Conservation (phyloP, 2,113 vertebrate species). For the Oophaga pumilio region DNA sequence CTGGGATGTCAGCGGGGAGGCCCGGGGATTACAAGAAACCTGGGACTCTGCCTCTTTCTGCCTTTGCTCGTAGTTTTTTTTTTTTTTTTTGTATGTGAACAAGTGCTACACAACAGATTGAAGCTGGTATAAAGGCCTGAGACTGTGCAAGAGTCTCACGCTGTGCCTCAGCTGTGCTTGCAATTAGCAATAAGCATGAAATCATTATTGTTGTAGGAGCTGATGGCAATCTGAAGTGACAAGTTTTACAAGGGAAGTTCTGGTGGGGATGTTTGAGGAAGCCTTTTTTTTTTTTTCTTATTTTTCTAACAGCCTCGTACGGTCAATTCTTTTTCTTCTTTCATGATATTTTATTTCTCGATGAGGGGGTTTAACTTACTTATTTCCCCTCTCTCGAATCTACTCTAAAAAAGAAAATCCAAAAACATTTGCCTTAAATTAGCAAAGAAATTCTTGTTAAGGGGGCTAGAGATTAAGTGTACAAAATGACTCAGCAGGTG, state of each 20-base stretch:
- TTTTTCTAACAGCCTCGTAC: not conserved
- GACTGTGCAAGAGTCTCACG: constrained; percentile 88
- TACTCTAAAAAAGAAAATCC: constrained; percentile 72
- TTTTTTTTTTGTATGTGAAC: constrained; percentile 82
- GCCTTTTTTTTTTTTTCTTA: constrained; percentile 57
- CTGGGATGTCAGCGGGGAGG: constrained; percentile 87
- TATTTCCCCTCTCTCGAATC: constrained; percentile 64
- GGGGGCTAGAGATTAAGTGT: constrained; percentile 82
- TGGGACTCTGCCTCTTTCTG: constrained; percentile 99
- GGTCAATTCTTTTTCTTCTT: constrained; percentile 58
- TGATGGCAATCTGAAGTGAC: constrained; percentile 97
- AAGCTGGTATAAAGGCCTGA: constrained; percentile 85
- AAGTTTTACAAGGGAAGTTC: constrained; percentile 90
- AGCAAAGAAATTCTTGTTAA: constrained; percentile 78
- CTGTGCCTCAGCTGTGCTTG: constrained; percentile 99
- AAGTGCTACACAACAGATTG: constrained; percentile 88
- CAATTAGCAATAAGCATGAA: constrained; percentile 99
- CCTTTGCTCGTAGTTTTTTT: constrained; percentile 90
- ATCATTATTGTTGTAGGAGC: constrained; percentile 96
- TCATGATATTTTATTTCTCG: constrained; percentile 13
- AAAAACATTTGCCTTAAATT: constrained; percentile 83
- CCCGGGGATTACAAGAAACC: constrained; percentile 97
- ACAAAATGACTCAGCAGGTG: constrained; percentile 86
- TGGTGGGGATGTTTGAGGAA: constrained; percentile 78
- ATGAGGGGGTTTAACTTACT: constrained; percentile 24